phyloP scores from a whole-genome alignment of 1,140 invertebrate species.

The Calycopis cecrops region DNA sequence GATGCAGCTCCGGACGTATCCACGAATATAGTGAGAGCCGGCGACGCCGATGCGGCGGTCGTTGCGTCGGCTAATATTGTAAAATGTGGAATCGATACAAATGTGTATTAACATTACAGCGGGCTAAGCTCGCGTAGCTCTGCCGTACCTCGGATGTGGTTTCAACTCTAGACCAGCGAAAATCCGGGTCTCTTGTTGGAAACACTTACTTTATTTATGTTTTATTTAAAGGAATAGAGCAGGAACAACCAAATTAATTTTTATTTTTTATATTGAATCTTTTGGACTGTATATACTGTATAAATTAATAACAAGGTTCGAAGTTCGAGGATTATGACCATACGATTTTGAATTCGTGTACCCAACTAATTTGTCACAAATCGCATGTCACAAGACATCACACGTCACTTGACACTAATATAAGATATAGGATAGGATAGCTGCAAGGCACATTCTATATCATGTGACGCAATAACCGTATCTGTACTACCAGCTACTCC shows the following conservation, averaged over 20 bases:
- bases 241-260: background rate
- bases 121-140: no score
- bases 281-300: no score
- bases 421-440: no score
- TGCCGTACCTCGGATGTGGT: background rate
- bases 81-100: conserved; percentile 8
- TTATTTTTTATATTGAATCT: background rate
- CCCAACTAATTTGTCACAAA: no score
- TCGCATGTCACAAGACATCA: no score
- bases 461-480: no score
- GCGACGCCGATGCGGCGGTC: background rate
- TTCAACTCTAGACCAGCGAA: background rate
- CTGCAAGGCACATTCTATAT: no score
- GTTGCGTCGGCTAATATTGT: background rate
- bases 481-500: no score
- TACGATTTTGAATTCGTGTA: no score
- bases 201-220: background rate
- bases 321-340: no score
- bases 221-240: background rate
- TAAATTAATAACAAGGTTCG: no score
- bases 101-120: background rate
- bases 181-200: background rate
- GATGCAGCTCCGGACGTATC: background rate
- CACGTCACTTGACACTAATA: no score
- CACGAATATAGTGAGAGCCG: background rate